Base-by-base conservation (phyloP, 2,888 invertebrate genomes). In the Homarus gammarus region DNA sequence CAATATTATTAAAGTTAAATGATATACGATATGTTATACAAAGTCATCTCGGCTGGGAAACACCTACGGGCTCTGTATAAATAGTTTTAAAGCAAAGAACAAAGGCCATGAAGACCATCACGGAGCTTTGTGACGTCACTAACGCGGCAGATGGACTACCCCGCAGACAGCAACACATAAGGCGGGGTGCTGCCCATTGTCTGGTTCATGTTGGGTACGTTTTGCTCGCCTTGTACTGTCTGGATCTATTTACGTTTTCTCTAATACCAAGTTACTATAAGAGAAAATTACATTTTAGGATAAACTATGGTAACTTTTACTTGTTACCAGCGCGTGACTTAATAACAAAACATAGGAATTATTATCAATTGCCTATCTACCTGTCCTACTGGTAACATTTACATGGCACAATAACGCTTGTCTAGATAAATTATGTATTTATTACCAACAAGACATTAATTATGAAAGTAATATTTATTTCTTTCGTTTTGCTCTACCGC, bases 131-230 rank as follows among this genome's bases (percentile, higher is more conserved):
- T 87, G 87, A 87, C 87, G 87, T 87, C 87, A 87, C 77, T 56
- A 83, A 75, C 82, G 87, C 87, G 64, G 77, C 82, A 73, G 70
- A 75, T 44, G 77, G 87, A 87, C 87, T 87, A 81, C 83, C 87
- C 82, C 87, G 64, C 51, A 44, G 61, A 75, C 83, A 87, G 87
- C 33, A 22, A 8, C 18, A 27, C 87, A 87, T 87, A 87, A 82
- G 49, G 0, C 8, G 15, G 6, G 77, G 75, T 56, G 82, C 38
- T 87, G 12, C n/a, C 40, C 51, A 2, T 49, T 33, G 83, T 87
- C 87, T 87, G 83, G 64, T 64, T 40, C 77, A 44, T 44, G 51
- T 82, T 40, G 87, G 87, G 87, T 87, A 87, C 87, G 64, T 75
- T 82, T 75, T 49, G 64, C 40, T 27, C 27, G 85, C 77, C 77